These are phyloP conservation scores for Drosophila bunnanda DNA, from an alignment of 2,888 invertebrate species.

Conservation along the genomic window DNA sequence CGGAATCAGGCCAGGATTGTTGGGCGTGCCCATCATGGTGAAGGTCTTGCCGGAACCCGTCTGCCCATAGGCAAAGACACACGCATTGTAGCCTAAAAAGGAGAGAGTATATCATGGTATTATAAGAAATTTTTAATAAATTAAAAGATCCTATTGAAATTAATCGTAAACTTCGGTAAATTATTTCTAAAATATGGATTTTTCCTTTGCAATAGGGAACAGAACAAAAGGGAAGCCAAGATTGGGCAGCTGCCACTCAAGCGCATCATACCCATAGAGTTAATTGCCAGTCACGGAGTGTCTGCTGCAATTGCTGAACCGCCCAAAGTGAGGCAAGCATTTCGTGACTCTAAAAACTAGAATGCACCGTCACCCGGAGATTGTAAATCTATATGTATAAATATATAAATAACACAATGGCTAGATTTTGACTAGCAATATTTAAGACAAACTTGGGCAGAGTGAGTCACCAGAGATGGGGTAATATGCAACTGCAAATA, in stretches of 20 bases:
- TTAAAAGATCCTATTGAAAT: not conserved
- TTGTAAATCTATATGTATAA: constrained; percentile 2
- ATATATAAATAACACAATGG: not conserved
- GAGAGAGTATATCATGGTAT: not conserved
- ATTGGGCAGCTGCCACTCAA: constrained; percentile 33
- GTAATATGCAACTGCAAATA: not conserved
- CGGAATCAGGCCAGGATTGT: constrained; percentile 93
- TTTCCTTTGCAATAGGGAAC: not conserved
- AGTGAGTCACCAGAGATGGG: constrained; percentile 1
- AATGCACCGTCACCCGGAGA: constrained; percentile 25
- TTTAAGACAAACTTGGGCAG: not conserved
- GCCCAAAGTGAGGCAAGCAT: constrained; percentile 35
- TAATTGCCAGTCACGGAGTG: constrained; percentile 41
- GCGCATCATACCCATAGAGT: constrained; percentile 31
- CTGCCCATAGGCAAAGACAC: constrained; percentile 96
- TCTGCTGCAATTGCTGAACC: constrained; percentile 32
- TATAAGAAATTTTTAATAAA: not conserved
- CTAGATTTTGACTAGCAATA: not conserved
- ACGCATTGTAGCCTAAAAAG: constrained; percentile 90
- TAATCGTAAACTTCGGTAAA: not conserved
- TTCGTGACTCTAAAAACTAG: constrained; percentile 28
- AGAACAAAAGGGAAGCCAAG: constrained; percentile 27
- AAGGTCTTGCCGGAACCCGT: constrained; percentile 96
- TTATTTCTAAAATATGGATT: not conserved
- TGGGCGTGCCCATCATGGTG: constrained; percentile 94